A percentile compares a stretch with the other conserved stretches of the same genome.
Conservation (phyloP, 2,797 vertebrate genomes). For the Catostomus latipinnis region DNA sequence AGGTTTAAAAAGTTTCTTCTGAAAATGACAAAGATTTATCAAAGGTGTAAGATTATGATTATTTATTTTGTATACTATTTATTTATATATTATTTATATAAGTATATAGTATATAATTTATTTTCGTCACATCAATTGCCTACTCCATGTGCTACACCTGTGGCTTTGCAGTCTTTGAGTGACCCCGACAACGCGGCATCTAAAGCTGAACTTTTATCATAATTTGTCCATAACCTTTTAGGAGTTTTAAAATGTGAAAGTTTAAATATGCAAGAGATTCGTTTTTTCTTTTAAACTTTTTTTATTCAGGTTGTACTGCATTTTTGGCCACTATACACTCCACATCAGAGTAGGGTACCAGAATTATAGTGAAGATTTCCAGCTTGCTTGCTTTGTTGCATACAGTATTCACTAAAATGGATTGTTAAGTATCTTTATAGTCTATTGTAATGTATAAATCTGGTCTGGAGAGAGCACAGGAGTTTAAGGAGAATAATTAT, state of each 20-base stretch:
- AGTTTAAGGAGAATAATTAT: constrained; percentile 3
- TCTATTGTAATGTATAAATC: constrained; percentile 18
- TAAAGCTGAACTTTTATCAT: no score
- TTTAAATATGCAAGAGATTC: neutral
- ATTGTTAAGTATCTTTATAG: neutral
- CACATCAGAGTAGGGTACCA: constrained; percentile 13
- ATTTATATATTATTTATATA: no score
- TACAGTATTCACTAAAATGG: constrained; percentile 33
- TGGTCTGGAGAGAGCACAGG: constrained; percentile 1
- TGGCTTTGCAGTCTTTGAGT: no score
- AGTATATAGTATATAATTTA: no score
- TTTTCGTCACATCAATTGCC: no score
- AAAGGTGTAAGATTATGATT: constrained; percentile 14
- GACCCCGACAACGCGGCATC: no score
- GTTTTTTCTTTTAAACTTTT: neutral
- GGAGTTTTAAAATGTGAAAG: constrained; percentile 2
- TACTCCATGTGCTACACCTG: no score
- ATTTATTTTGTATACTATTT: neutral
- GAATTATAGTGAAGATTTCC: constrained; percentile 20
- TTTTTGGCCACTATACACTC: constrained; percentile 13
- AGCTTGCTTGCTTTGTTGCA: constrained; percentile 29
- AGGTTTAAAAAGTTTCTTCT: constrained; percentile 6
- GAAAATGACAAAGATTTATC: neutral
- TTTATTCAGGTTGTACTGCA: neutral
- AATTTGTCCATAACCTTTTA: neutral